Conservation (phyloP, 2,113 vertebrate species). For the Dissostichus mawsoni region DNA sequence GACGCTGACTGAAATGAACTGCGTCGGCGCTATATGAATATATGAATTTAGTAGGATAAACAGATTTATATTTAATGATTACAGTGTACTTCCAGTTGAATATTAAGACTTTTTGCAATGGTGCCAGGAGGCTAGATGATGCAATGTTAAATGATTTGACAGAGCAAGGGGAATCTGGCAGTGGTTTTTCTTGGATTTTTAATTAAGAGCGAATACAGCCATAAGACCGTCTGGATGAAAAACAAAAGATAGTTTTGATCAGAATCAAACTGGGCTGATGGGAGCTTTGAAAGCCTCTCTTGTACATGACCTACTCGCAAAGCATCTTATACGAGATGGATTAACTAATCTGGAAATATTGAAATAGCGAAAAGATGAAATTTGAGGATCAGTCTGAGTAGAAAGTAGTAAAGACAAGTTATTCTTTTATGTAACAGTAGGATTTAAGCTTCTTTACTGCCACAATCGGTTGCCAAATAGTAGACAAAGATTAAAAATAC, state of each 20-base stretch:
- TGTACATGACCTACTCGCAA: slow-evolving; percentile 42
- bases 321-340: slow-evolving; percentile 45
- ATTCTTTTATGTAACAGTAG: slow-evolving; percentile 49
- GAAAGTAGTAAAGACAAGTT: slow-evolving; percentile 37
- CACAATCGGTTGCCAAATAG: slow-evolving; percentile 18
- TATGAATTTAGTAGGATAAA: slow-evolving; percentile 55
- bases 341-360: slow-evolving; percentile 43
- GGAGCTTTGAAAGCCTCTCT: slow-evolving; percentile 52
- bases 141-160: slow-evolving; percentile 14
- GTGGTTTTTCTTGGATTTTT: slow-evolving; percentile 3
- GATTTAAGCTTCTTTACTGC: slow-evolving; percentile 66
- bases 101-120: slow-evolving; percentile 32
- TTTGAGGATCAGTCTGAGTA: slow-evolving; percentile 35
- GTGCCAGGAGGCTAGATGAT: slow-evolving; percentile 31
- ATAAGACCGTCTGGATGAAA: slow-evolving; percentile 5
- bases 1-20: slow-evolving; percentile 44
- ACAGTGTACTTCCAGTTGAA: slow-evolving; percentile 32
- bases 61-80: slow-evolving; percentile 62
- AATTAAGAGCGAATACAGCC: not conserved
- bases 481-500: slow-evolving; percentile 43
- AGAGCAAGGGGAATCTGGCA: not conserved
- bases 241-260: slow-evolving; percentile 21
- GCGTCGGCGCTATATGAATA: slow-evolving; percentile 52
- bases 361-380: slow-evolving; percentile 45
- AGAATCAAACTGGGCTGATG: slow-evolving; percentile 7